phyloP scores from a whole-genome alignment of 1,140 invertebrate genomes.

The Manduca sexta region DNA sequence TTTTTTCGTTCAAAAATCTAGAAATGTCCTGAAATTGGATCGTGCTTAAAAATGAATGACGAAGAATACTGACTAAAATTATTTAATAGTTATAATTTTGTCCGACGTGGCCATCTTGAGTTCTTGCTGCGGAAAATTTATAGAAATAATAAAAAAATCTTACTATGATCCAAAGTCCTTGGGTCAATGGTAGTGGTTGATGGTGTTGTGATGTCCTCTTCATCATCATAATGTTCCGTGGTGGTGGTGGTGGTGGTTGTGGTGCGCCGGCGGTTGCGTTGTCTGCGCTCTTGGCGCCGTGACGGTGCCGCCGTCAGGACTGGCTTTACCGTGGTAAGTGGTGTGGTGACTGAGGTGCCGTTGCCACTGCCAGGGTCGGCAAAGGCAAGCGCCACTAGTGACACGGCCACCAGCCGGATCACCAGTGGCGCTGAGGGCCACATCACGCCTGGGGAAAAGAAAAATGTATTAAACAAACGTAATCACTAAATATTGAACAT shows the following conservation, averaged over 20 bases:
- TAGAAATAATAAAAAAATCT: conserved; percentile 22
- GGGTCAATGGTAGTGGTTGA: conserved; percentile 48
- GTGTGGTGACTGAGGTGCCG: conserved; percentile 19
- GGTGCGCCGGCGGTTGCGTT: conserved; percentile 38
- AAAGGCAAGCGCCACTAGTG: conserved; percentile 58
- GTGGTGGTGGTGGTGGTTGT: conserved; percentile 55
- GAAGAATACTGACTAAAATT: too few relatives aligned
- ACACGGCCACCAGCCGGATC: conserved; percentile 49
- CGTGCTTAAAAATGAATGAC: too few relatives aligned
- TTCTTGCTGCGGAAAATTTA: too few relatives aligned
- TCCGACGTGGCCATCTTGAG: too few relatives aligned
- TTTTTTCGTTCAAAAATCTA: too few relatives aligned
- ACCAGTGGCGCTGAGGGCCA: conserved; percentile 55
- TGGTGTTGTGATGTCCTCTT: conserved; percentile 28
- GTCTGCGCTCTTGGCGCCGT: conserved; percentile 23
- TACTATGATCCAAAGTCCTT: conserved; percentile 55
- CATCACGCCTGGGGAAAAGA: conserved; percentile 46
- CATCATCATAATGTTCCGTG: conserved; percentile 44
- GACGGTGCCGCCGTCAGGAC: conserved; percentile 12
- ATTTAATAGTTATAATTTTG: too few relatives aligned
- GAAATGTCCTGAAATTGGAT: too few relatives aligned
- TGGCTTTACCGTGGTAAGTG: conserved; percentile 3
- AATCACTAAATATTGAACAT: too few relatives aligned
- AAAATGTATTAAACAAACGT: conserved; percentile 1
- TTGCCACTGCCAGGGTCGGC: conserved; percentile 36